Evolutionary conservation across 2,113 vertebrate genomes (phyloP).

Genomic region (Albula goreensis): DNA sequence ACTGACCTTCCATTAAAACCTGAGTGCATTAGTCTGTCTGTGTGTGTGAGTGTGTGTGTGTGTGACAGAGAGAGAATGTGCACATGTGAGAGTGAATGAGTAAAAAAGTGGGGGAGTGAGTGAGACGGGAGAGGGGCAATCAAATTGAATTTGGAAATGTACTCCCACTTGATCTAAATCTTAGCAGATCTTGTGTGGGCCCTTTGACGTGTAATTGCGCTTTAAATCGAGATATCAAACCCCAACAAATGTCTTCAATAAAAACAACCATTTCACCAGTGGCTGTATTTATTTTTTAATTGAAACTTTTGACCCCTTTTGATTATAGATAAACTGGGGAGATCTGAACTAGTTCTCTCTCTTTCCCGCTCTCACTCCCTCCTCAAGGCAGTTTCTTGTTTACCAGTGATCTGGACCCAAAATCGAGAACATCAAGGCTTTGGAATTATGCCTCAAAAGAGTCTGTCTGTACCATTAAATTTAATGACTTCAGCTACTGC

Average conservation of each 20-base stretch:
- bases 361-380: neutral
- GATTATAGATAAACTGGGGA: conserved; percentile 23
- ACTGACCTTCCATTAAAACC: conserved; percentile 1
- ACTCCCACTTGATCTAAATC: no score
- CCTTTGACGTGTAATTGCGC: neutral
- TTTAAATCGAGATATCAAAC: neutral
- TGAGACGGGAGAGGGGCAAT: neutral
- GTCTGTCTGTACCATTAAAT: conserved; percentile 28
- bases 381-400: conserved; percentile 23
- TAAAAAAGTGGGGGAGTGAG: conserved; percentile 18
- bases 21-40: neutral
- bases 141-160: no score
- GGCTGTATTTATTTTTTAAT: conserved; percentile 13
- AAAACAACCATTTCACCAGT: conserved; percentile 4
- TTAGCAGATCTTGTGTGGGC: neutral
- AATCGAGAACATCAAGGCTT: conserved; percentile 25
- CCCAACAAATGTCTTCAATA: neutral
- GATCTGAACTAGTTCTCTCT: conserved; percentile 25
- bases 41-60: conserved; percentile 22
- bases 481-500: conserved; percentile 34
- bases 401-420: conserved; percentile 27
- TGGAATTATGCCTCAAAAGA: conserved; percentile 21
- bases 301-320: conserved; percentile 22
- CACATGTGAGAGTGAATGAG: neutral
- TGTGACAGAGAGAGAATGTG: neutral